Base-by-base conservation (phyloP, 2,113 vertebrate species). In the Ochotona curzoniae region DNA sequence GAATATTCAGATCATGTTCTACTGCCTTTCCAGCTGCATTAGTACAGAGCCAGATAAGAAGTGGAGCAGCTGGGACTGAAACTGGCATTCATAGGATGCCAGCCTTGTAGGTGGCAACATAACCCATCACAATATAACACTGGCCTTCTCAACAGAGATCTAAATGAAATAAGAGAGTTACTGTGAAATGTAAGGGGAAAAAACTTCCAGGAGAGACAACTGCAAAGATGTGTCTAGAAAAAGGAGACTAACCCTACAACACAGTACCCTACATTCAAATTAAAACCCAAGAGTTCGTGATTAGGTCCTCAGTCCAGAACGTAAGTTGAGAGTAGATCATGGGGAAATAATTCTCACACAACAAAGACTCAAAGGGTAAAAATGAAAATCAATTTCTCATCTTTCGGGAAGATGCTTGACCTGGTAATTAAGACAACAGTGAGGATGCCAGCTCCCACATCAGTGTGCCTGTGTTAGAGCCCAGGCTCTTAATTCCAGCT, bases 141-240 rank as follows among this genome's bases (percentile, higher is more conserved):
- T 20, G 54, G 54, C 54, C 54, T 18, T 18, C 18, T 18, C 14
- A 57, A 57, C 10, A 57, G 54, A 64, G 18, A 81, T 67, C n/a
- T 80, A 87, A 87, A 88, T 28, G 78, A 85, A 69, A 17, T 73
- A 51, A 87, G 21, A 92, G 20, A 73, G 49, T 64, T 28, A 61
- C 26, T 73, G 18, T 70, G 49, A 85, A 89, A 89, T 60, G 81
- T 25, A 66, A n/a, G 30, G 13, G 76, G 57, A 67, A 93, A 82
- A 20, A 83, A 28, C 67, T 94, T 88, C 28, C 79, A 74, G 18
- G 35, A 73, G 28, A 60, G 74, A 79, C 1, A 60, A 26, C 14
- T 60, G 71, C 8, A 67, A 69, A 85, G 7, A 1, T 49, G 0
- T 26, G 0, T 84, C 69, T 70, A 70, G 30, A 20, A 92, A 84